Conservation (phyloP, 2,797 vertebrate genomes). For the Neosalanx taihuensis region DNA sequence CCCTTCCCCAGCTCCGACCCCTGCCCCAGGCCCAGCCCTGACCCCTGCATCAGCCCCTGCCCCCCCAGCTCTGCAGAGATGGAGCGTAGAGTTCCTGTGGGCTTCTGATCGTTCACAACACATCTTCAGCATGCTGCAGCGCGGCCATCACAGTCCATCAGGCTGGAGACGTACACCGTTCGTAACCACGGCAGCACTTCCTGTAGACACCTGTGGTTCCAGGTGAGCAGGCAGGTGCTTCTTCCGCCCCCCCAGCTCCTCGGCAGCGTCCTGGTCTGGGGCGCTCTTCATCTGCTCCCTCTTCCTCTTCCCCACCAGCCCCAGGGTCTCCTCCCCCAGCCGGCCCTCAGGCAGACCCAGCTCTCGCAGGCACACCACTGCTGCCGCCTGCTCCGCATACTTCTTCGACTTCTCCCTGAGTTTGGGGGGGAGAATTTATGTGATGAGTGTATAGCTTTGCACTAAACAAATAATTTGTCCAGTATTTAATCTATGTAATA, state of each 20-base stretch:
- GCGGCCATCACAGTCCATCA: neutral
- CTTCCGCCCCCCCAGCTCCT: slow-evolving; percentile 48
- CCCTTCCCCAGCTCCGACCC: neutral
- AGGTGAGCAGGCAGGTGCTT: slow-evolving; percentile 35
- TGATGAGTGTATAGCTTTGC: neutral
- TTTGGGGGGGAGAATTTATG: neutral
- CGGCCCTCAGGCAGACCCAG: slow-evolving; percentile 85
- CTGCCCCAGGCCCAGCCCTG: neutral
- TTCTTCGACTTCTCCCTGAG: slow-evolving; percentile 98
- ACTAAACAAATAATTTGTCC: neutral
- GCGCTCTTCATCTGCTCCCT: slow-evolving; percentile 64
- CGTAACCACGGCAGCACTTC: neutral
- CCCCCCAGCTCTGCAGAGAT: neutral
- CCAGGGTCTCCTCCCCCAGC: slow-evolving; percentile 73
- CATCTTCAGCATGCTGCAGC: neutral
- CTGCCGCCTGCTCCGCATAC: slow-evolving; percentile 90
- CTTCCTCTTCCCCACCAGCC: slow-evolving; percentile 85
- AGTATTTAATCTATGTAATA: no score
- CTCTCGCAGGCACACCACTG: slow-evolving; percentile 86
- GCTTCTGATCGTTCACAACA: neutral
- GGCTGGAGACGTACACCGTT: neutral
- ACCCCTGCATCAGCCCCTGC: neutral
- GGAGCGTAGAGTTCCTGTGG: neutral
- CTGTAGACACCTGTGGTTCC: slow-evolving; percentile 34
- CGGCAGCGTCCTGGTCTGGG: slow-evolving; percentile 29